Evolutionary conservation across 2,888 invertebrate species (phyloP), one percentile per base, ranked within the genome.

Genomic region (Cantharis nigra): DNA sequence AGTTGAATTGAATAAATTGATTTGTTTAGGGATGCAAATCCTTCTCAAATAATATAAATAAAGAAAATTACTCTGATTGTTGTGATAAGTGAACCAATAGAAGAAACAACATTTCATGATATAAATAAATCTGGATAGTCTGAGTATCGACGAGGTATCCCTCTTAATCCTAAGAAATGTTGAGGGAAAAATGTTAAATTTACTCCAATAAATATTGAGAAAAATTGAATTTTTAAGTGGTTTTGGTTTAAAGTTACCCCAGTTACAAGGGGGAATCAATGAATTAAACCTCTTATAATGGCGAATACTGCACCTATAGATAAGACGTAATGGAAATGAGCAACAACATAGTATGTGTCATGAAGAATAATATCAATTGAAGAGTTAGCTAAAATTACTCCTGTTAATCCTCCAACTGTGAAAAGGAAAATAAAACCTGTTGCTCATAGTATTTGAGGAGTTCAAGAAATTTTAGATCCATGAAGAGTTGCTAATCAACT

Each of bases 341-440:
- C 94, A 49, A 95, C 94, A 71, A 95, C 94, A 91, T 95, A 96
- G 87, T 95, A 95, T n/a, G 94, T 95, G 85, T 95, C 95, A 89
- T 95, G 95, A 11, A 95, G 80, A 78, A 93, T 90, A 88, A 94
- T 92, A 90, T 95, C 95, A 89, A 95, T 90, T 13, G 94, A 94
- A 28, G 94, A 94, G 86, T 95, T 95, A 78, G 94, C 92, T 89
- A 94, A 87, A 82, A 94, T 88, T 81, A 93, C 91, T 82, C 92
- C 92, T 13, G 93, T 94, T 89, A 94, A 87, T 79, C 95, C 94
- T 13, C 94, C 95, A 18, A 94, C 89, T 9, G 94, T 94, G 88
- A 95, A 95, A 90, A 95, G 87, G 87, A 94, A 94, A 85, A 95
- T 91, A 90, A 95, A 95, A 81, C 95, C 94, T 88, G 94, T 83